These are phyloP conservation scores for Piezodorus guildinii DNA, from an alignment of 1,140 invertebrate genomes.

Conservation along the genomic window DNA sequence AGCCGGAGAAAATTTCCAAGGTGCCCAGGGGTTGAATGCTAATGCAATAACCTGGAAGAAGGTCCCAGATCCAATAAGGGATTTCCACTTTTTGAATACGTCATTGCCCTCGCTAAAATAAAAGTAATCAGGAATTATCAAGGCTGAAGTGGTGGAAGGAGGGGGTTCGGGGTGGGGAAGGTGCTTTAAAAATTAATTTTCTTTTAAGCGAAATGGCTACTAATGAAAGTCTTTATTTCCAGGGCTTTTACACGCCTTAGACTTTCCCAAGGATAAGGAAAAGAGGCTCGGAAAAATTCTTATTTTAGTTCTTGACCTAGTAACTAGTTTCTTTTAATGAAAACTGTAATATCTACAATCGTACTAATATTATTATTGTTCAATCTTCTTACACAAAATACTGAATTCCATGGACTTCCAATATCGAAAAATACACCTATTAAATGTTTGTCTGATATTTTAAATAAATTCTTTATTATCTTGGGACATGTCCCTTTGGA, in stretches of 20 bases:
- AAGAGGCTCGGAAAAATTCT: too few species aligned
- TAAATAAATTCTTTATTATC: too few species aligned
- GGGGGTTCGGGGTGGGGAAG: not conserved
- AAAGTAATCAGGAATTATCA: slow-evolving; percentile 11
- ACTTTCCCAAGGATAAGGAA: too few species aligned
- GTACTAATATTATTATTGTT: too few species aligned
- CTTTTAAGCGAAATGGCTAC: not conserved
- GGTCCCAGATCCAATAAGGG: slow-evolving; percentile 11
- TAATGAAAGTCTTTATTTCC: slow-evolving; percentile 9
- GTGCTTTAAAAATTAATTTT: slow-evolving; percentile 13
- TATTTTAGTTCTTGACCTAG: too few species aligned
- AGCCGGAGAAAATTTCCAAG: not conserved
- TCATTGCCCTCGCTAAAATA: not conserved
- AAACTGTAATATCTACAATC: too few species aligned
- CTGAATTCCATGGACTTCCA: too few species aligned
- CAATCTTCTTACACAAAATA: too few species aligned
- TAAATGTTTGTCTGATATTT: too few species aligned
- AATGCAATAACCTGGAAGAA: slow-evolving; percentile 10
- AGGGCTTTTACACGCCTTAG: not conserved
- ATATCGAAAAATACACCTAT: too few species aligned
- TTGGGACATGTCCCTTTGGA: too few species aligned
- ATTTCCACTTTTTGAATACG: slow-evolving; percentile 13
- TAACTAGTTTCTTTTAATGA: too few species aligned
- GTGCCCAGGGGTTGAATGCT: slow-evolving; percentile 4
- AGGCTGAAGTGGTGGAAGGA: not conserved